Percentiles rank a stretch among this genome's conserved stretches.
phyloP scores from a whole-genome alignment of 2,797 vertebrate genomes.

The Tapirus indicus region DNA sequence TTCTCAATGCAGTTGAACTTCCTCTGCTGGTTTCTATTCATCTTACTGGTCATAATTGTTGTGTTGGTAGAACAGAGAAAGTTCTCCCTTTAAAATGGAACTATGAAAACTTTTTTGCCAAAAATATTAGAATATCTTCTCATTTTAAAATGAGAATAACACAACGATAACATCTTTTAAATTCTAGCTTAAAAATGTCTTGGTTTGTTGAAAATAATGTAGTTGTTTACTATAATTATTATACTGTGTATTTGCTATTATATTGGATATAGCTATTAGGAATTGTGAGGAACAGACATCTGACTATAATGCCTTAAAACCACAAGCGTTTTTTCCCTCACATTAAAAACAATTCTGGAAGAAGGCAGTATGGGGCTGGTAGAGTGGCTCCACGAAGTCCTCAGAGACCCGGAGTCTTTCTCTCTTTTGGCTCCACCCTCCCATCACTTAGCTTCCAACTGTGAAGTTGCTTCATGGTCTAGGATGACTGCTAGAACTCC shows the following conservation, averaged over 20 bases:
- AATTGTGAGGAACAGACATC: neutral
- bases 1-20: conserved; percentile 23
- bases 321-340: neutral
- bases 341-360: neutral
- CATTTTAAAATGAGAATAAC: conserved; percentile 28
- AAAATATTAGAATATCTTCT: conserved; percentile 30
- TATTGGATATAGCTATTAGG: neutral
- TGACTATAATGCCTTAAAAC: neutral
- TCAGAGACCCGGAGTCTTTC: neutral
- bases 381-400: neutral
- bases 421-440: neutral
- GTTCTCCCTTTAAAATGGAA: conserved; percentile 4
- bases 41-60: neutral
- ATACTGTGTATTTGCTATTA: neutral
- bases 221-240: neutral
- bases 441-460: neutral
- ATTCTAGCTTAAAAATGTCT: neutral
- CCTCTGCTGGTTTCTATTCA: neutral
- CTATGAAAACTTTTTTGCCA: neutral
- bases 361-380: neutral
- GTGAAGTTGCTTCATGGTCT: neutral
- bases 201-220: neutral
- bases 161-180: neutral
- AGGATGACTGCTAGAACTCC: neutral
- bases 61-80: neutral